phyloP scores from a whole-genome alignment of 2,888 invertebrate species.

The Nomada goodeniana region DNA sequence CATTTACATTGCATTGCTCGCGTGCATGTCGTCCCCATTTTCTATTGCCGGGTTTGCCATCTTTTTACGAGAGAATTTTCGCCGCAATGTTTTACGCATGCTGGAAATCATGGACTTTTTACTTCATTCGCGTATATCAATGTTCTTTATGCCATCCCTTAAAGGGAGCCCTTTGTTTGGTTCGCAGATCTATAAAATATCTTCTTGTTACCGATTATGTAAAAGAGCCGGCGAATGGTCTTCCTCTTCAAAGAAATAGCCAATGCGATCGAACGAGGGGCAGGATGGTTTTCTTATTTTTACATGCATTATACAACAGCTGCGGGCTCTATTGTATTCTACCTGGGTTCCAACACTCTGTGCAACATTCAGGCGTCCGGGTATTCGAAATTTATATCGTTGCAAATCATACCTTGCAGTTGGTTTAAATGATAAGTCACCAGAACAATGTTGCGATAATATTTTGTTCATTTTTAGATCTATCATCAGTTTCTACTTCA shows the following conservation, averaged over 20 bases:
- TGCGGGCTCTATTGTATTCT: background rate
- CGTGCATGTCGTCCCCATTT: background rate
- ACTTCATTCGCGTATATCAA: too few relatives aligned
- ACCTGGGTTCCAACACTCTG: background rate
- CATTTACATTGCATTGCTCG: background rate
- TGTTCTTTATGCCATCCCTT: background rate
- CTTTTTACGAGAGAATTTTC: too few relatives aligned
- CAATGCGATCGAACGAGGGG: conserved; percentile 4
- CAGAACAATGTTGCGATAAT: background rate
- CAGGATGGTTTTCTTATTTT: conserved; percentile 17
- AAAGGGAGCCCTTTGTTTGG: background rate
- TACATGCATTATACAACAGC: conserved; percentile 38
- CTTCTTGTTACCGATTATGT: conserved; percentile 3
- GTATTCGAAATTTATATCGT: background rate
- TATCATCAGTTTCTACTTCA: too few relatives aligned
- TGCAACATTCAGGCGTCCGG: background rate
- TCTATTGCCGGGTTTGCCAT: background rate
- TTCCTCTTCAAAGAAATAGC: conserved; percentile 11
- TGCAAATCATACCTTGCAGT: background rate
- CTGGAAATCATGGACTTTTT: too few relatives aligned
- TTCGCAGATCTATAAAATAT: background rate
- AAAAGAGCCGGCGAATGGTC: background rate
- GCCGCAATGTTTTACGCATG: too few relatives aligned
- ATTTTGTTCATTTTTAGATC: too few relatives aligned
- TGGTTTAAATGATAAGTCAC: background rate